A percentile compares a stretch with the other conserved stretches of the same genome.
Evolutionary conservation across 2,797 vertebrate species (phyloP).

Genomic region (Mareca penelope): DNA sequence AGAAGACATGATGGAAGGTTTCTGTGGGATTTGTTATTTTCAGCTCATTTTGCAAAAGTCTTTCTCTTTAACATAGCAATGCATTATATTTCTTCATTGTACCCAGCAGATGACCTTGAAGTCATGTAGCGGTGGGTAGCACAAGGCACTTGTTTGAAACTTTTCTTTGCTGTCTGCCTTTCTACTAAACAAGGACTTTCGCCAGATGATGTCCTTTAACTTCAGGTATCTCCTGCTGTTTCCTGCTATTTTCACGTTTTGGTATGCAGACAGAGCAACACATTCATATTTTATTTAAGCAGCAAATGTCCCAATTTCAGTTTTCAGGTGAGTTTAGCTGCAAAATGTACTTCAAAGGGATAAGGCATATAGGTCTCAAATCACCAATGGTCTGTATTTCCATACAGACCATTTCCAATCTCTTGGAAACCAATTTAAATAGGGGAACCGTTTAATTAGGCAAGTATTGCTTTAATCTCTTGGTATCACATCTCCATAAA

Average conservation of each 20-base stretch:
- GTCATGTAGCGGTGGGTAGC: neutral
- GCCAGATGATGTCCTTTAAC: neutral
- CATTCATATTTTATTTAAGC: neutral
- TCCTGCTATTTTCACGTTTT: neutral
- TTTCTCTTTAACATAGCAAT: neutral
- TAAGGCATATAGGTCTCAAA: neutral
- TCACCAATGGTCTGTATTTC: neutral
- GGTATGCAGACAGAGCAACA: neutral
- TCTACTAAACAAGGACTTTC: neutral
- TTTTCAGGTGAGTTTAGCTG: neutral
- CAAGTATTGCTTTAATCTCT: neutral
- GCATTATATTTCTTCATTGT: neutral
- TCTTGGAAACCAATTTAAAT: conserved; percentile 6
- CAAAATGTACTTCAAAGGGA: neutral
- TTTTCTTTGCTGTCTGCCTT: neutral
- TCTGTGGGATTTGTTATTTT: neutral
- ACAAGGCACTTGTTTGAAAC: neutral
- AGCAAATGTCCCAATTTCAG: neutral
- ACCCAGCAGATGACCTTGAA: neutral
- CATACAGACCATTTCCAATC: neutral
- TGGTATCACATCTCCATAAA: neutral
- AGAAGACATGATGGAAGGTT: neutral
- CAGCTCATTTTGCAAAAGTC: neutral
- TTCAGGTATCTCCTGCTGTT: neutral
- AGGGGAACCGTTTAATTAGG: conserved; percentile 4